Conservation (phyloP, 2,113 vertebrate species). For the Amazona vittata region DNA sequence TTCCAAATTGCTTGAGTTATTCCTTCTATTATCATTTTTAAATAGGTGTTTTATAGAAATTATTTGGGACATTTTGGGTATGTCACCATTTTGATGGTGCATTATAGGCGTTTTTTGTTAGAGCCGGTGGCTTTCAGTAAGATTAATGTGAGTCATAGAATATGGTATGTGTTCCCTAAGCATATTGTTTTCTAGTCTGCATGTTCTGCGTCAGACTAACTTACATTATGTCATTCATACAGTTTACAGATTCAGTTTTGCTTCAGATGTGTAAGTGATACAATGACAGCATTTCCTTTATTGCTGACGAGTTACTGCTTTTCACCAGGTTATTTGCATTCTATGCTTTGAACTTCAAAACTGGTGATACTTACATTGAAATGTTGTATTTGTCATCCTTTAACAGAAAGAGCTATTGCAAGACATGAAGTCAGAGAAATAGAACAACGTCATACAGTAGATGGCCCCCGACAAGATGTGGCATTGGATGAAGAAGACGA, state of each 20-base stretch:
- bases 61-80: not conserved
- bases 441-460: slow-evolving; percentile 87
- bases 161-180: not conserved
- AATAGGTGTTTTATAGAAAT: not conserved
- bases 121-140: not conserved
- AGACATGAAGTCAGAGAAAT: slow-evolving; percentile 90
- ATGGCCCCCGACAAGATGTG: slow-evolving; percentile 74
- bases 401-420: slow-evolving; percentile 89
- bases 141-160: not conserved
- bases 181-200: not conserved
- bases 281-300: not conserved
- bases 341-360: not conserved
- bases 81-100: not conserved
- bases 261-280: not conserved
- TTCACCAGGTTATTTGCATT: not conserved
- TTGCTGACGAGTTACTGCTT: not conserved
- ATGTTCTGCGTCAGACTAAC: not conserved
- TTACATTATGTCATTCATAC: not conserved
- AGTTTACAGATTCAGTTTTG: not conserved
- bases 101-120: not conserved
- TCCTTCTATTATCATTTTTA: not conserved
- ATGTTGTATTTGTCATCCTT: not conserved
- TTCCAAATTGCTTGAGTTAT: not conserved
- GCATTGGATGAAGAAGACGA: slow-evolving; percentile 80
- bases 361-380: not conserved